A percentile compares a stretch with the other conserved stretches of the same genome.
These are phyloP conservation scores for Lagopus leucura DNA, from an alignment of 2,113 vertebrate species.

Conservation along the genomic window DNA sequence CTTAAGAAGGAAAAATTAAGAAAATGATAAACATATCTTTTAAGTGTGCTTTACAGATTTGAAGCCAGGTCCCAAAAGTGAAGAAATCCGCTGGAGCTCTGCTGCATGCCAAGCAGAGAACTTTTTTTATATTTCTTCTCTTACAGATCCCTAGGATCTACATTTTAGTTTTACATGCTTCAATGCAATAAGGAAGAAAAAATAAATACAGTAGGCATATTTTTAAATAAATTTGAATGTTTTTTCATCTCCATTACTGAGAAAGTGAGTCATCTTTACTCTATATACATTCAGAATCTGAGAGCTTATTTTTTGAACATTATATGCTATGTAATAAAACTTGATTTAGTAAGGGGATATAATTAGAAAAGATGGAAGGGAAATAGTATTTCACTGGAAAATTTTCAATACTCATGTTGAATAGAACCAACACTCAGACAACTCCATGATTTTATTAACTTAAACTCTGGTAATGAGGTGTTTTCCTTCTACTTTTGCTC, in stretches of 20 bases:
- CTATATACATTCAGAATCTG: conserved; percentile 22
- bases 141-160: not conserved
- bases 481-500: conserved; percentile 34
- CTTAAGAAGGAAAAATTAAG: not conserved
- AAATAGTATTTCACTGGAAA: conserved; percentile 45
- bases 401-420: conserved; percentile 67
- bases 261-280: conserved; percentile 42
- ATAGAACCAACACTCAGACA: not conserved
- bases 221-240: not conserved
- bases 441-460: conserved; percentile 59
- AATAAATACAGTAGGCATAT: conserved; percentile 2
- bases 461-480: conserved; percentile 4
- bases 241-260: conserved; percentile 42
- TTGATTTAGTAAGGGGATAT: conserved; percentile 24
- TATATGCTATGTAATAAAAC: conserved; percentile 54
- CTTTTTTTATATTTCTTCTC: not conserved
- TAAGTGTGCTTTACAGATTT: not conserved
- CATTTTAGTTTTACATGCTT: not conserved
- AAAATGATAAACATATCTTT: not conserved
- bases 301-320: conserved; percentile 43
- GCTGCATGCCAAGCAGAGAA: not conserved
- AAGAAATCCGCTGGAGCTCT: not conserved
- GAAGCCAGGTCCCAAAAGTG: not conserved
- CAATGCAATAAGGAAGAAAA: not conserved
- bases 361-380: conserved; percentile 1